phyloP scores from a whole-genome alignment of 2,888 invertebrate genomes.

The Mactromeris polynyma region DNA sequence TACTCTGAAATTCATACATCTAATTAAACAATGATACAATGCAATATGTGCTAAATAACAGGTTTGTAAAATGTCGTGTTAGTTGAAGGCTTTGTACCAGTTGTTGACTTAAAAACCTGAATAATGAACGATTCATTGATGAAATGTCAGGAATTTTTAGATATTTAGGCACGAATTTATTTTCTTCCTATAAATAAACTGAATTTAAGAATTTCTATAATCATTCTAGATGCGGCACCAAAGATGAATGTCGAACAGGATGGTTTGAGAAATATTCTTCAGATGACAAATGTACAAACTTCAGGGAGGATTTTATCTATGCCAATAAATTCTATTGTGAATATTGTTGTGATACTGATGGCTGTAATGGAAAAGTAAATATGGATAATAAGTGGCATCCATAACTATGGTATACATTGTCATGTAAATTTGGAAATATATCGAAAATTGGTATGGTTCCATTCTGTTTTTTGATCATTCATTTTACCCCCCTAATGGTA shows the following conservation, averaged over 20 bases:
- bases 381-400: slow-evolving; percentile 12
- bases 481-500: no score
- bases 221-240: slow-evolving; percentile 26
- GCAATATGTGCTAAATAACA: no score
- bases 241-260: slow-evolving; percentile 21
- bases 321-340: slow-evolving; percentile 26
- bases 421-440: neutral
- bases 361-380: slow-evolving; percentile 16
- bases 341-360: slow-evolving; percentile 21
- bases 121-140: no score
- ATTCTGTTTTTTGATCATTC: neutral
- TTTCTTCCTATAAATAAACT: no score
- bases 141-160: no score
- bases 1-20: no score
- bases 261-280: slow-evolving; percentile 37
- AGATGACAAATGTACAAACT: slow-evolving; percentile 23
- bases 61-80: no score
- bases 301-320: neutral
- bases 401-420: neutral
- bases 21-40: no score
- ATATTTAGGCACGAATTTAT: no score
- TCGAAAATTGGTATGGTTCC: neutral
- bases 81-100: no score
- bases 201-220: neutral
- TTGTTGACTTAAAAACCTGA: no score